phyloP scores from a whole-genome alignment of 2,113 vertebrate species.

The Arvicanthis niloticus region DNA sequence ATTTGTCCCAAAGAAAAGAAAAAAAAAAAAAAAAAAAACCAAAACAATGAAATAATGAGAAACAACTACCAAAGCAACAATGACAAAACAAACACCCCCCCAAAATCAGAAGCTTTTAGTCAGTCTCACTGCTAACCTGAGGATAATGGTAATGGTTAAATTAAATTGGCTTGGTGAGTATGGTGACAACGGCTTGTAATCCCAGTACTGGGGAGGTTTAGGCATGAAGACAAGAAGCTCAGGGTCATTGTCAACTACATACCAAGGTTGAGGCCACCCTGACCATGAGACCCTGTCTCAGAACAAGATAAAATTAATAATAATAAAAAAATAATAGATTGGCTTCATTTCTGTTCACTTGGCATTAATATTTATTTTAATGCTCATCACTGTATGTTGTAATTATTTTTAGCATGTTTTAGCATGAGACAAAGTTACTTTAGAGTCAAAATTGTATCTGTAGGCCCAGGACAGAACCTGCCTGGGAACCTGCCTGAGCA shows the following conservation, averaged over 20 bases:
- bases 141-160: not conserved
- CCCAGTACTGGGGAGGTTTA: not conserved
- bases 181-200: not conserved
- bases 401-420: slow-evolving; percentile 42
- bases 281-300: not conserved
- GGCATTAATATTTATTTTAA: not conserved
- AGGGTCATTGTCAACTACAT: not conserved
- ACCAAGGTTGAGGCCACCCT: not conserved
- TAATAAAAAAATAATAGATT: not conserved
- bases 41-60: not conserved
- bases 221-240: not conserved
- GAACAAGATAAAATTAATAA: not conserved
- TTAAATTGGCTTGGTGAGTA: not conserved
- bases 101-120: not conserved
- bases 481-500: not conserved
- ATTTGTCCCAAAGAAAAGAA: not conserved
- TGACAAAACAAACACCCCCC: not conserved
- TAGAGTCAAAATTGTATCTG: not conserved
- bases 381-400: not conserved
- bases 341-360: slow-evolving; percentile 21
- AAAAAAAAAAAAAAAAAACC: no score
- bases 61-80: not conserved
- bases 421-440: not conserved
- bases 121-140: not conserved
- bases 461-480: not conserved